phyloP scores from a whole-genome alignment of 2,113 vertebrate genomes.

The Pandion haliaetus region DNA sequence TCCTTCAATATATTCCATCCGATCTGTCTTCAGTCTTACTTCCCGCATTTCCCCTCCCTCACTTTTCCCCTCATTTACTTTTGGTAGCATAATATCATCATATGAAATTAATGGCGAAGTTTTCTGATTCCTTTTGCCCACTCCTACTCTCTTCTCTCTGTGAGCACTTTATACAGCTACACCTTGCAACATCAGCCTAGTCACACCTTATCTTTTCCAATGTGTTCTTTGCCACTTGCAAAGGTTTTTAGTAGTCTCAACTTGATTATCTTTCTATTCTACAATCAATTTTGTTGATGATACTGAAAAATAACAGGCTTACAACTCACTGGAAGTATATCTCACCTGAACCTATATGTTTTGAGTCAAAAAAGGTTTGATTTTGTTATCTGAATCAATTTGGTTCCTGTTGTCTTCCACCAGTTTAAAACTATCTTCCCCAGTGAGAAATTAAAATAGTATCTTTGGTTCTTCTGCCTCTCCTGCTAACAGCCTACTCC shows the following conservation, averaged over 20 bases:
- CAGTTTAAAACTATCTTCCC: neutral
- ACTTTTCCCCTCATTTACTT: neutral
- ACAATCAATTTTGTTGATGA: neutral
- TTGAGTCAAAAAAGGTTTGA: neutral
- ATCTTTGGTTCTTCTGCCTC: neutral
- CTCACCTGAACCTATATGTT: neutral
- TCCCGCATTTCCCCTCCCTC: neutral
- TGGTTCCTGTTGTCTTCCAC: neutral
- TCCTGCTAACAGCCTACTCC: neutral
- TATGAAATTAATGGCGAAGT: neutral
- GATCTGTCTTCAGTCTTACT: neutral
- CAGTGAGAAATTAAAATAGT: neutral
- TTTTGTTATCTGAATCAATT: neutral
- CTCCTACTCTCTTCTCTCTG: neutral
- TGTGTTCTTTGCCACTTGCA: neutral
- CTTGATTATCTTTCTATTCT: neutral
- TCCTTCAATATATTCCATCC: conserved; percentile 6
- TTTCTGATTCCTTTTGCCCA: neutral
- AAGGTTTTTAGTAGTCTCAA: neutral
- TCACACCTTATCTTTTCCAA: neutral
- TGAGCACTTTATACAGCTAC: neutral
- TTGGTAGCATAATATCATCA: neutral
- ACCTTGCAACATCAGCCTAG: neutral
- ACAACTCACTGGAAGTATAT: neutral
- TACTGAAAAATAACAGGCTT: neutral